Evolutionary conservation across 2,888 invertebrate species (phyloP), one percentile per base, ranked within the genome.

Genomic region (Aphodius granarius): DNA sequence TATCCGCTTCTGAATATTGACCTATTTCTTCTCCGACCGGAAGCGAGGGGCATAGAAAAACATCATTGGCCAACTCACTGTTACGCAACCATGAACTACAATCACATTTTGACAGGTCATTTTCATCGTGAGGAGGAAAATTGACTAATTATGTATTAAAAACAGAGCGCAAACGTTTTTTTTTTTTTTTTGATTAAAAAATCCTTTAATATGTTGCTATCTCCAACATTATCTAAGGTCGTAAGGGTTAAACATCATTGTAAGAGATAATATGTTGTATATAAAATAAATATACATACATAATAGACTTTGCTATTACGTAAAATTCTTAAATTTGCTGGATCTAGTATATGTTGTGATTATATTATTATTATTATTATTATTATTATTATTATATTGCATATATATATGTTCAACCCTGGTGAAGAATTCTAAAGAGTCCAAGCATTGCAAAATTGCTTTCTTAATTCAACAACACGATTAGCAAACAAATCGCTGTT

Each of bases 221-320:
- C 68, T 68, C 68, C 5, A 68, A 13, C 21, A 17, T 20, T 68
- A 68, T 68, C 68, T 71, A 20, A 64, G 74, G 74, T 74, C 74
- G 22, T 0, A 5, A 62, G 64, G 71, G 74, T 74, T 63, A 71
- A 71, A 73, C 22, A 74, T 23, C 70, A 74, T 74, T 74, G 68
- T 64, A 21, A 71, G 63, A 71, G 74, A 71, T 74, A 71, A 63
- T 19, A 71, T 66, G 43, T 66, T 73, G 65, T 71, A 71, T 23
- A 71, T 71, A 71, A 43, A 43, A 43, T 43, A 43, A 68, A 21
- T 68, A 68, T 68, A 68, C 68, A 68, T 19, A 68, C 20, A 16
- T 21, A 19, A 20, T 22, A n/a, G n/a, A n/a, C 18, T 68, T 68
- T 68, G 20, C 68, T 68, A 68, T 68, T 68, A 68, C 68, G 21